A percentile compares a stretch with the other conserved stretches of the same genome.
phyloP scores from a whole-genome alignment of 1,140 invertebrate genomes.

The Anadara kagoshimensis region DNA sequence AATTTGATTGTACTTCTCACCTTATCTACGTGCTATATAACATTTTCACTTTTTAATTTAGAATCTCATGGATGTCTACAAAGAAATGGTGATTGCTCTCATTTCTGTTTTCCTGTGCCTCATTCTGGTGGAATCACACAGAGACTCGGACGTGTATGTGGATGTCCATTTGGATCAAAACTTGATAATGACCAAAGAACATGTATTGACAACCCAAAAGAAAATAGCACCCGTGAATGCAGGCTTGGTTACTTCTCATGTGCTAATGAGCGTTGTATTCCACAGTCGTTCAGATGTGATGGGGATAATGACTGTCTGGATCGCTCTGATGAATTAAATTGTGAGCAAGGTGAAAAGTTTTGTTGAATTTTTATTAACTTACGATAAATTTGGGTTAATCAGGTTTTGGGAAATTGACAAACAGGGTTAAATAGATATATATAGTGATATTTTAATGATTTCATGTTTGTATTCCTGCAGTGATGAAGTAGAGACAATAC shows the following conservation, averaged over 20 bases:
- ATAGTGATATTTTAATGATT: too few relatives aligned
- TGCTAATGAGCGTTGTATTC: constrained; percentile 89
- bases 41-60: constrained; percentile 26
- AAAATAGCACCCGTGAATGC: constrained; percentile 86
- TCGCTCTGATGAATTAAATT: constrained; percentile 69
- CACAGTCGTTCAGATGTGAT: constrained; percentile 86
- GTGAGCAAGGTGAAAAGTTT: constrained; percentile 76
- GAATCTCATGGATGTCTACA: constrained; percentile 87
- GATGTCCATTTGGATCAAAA: constrained; percentile 96
- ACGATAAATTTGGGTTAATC: too few relatives aligned
- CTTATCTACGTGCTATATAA: too few relatives aligned
- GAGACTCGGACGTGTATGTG: constrained; percentile 79
- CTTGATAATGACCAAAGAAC: constrained; percentile 75
- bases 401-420: too few relatives aligned
- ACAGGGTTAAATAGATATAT: too few relatives aligned
- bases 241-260: constrained; percentile 95
- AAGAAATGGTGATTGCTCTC: constrained; percentile 93
- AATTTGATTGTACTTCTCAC: too few relatives aligned
- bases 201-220: constrained; percentile 89
- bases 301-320: constrained; percentile 78
- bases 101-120: constrained; percentile 88
- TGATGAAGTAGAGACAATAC: too few relatives aligned
- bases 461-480: too few relatives aligned
- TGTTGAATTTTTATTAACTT: too few relatives aligned
- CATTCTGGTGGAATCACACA: constrained; percentile 77